Conservation (phyloP, 2,797 vertebrate species). For the Hylomyscus alleni region DNA sequence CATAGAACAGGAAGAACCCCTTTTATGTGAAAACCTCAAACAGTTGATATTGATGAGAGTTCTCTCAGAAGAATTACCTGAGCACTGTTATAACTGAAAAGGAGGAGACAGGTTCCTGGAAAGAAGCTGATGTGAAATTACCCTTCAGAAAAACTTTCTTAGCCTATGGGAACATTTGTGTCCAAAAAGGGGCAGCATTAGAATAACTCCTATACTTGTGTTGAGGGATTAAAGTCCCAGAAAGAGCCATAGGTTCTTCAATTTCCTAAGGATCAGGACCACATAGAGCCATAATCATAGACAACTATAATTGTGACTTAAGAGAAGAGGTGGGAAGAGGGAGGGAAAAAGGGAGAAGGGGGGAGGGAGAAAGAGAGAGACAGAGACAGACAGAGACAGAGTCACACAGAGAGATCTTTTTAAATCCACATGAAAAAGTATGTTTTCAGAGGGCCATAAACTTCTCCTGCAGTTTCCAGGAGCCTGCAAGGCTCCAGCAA, state of each 20-base stretch:
- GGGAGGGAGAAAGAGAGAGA: accelerated
- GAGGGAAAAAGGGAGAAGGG: accelerated
- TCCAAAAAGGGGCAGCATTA: background rate
- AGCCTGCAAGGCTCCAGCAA: background rate
- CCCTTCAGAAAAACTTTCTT: background rate
- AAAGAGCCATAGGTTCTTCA: background rate
- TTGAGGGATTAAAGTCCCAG: background rate
- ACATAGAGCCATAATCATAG: background rate
- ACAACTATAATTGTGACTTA: background rate
- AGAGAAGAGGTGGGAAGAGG: background rate
- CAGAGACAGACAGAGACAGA: too few species aligned
- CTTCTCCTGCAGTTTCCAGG: background rate
- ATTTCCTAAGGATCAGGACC: background rate
- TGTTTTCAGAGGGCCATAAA: background rate
- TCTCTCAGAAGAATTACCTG: background rate
- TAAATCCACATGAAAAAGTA: background rate
- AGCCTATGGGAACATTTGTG: background rate
- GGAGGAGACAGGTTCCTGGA: background rate
- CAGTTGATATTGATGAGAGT: background rate
- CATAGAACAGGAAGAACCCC: background rate
- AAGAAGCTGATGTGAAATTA: background rate
- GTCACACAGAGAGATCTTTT: background rate
- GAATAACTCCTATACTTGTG: background rate
- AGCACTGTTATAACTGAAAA: background rate
- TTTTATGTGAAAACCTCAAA: background rate